phyloP scores from a whole-genome alignment of 2,888 invertebrate genomes.

The Ceraclea dissimilis region DNA sequence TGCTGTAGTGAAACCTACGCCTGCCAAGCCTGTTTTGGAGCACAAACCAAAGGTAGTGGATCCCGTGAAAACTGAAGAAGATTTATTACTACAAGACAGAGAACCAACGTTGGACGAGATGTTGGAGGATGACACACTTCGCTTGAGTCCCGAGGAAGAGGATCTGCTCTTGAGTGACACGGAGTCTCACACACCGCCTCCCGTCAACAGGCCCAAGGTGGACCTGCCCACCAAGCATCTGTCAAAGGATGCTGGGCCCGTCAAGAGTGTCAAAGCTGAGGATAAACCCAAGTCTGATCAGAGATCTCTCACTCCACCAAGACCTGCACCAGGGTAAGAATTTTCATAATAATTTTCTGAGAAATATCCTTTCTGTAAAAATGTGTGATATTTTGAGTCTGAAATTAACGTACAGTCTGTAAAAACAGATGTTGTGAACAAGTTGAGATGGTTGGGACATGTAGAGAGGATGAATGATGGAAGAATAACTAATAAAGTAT shows the following conservation, averaged over 20 bases:
- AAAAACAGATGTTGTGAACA: no score
- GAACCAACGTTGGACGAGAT: constrained; percentile 19
- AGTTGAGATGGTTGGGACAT: no score
- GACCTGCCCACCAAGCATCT: background rate
- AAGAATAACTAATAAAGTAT: no score
- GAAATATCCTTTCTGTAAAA: no score
- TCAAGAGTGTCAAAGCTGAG: constrained; percentile 5
- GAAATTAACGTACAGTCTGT: background rate
- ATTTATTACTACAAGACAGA: constrained; percentile 1
- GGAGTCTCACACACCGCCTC: constrained; percentile 11
- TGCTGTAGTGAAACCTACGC: constrained; percentile 2
- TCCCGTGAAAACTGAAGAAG: constrained; percentile 4
- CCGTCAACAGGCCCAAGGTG: constrained; percentile 5
- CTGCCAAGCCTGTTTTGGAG: background rate
- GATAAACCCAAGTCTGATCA: background rate
- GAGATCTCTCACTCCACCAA: constrained; percentile 12
- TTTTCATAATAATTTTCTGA: no score
- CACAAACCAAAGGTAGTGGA: background rate
- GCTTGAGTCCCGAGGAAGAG: constrained; percentile 27
- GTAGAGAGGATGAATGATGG: no score
- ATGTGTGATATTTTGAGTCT: no score
- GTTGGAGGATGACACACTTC: constrained; percentile 22
- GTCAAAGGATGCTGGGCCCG: background rate
- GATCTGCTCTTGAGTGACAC: constrained; percentile 27
- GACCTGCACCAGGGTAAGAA: constrained; percentile 7